phyloP scores from a whole-genome alignment of 2,797 vertebrate genomes.

The Columba guinea region DNA sequence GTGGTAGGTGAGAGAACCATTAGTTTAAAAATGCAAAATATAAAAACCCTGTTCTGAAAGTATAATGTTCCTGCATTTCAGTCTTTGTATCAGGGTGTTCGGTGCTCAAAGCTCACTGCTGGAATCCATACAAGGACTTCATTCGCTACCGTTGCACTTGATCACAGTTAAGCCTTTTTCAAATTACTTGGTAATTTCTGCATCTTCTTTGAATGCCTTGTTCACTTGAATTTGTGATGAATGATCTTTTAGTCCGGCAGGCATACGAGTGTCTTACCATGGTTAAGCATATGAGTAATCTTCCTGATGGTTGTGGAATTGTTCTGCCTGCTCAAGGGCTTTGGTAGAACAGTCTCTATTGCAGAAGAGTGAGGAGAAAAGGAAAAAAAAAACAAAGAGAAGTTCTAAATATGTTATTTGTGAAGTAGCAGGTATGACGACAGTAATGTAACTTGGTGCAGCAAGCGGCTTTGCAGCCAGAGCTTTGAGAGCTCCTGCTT shows the following conservation, averaged over 20 bases:
- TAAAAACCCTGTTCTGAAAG: not conserved
- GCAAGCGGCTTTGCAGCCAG: not conserved
- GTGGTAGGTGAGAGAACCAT: not conserved
- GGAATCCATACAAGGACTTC: not conserved
- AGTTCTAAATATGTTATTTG: not conserved
- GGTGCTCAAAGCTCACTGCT: not conserved
- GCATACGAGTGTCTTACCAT: not conserved
- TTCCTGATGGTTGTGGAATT: rapidly evolving
- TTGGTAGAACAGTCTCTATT: not conserved
- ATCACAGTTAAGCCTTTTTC: not conserved
- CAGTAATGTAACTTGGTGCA: rapidly evolving
- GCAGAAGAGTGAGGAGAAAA: not conserved
- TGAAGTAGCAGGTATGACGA: not conserved
- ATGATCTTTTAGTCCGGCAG: not conserved
- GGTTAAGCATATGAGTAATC: not conserved
- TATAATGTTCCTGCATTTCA: not conserved
- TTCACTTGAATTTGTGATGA: not conserved
- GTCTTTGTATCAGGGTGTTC: not conserved
- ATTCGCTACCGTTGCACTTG: not conserved
- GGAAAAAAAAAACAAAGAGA: rapidly evolving
- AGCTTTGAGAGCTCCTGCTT: not conserved
- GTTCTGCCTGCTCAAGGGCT: not conserved
- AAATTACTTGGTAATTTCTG: not conserved
- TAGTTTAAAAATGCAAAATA: not conserved
- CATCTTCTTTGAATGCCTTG: not conserved